Conservation (phyloP, 2,113 vertebrate species). For the Pomatostomus ruficeps region DNA sequence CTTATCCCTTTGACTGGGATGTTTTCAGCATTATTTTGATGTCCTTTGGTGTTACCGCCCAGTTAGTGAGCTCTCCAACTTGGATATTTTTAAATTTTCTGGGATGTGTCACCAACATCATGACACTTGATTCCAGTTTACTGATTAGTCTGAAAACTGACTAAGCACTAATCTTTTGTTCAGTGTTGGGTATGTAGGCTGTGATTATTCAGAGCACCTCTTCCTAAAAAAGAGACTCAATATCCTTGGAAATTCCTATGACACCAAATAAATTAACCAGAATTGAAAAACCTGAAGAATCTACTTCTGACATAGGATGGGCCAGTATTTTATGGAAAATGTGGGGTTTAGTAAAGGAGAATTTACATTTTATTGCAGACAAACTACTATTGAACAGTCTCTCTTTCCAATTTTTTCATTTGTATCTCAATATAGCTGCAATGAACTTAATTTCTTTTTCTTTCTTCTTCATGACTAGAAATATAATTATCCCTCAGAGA, state of each 20-base stretch:
- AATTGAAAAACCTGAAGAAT: not conserved
- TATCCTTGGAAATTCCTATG: not conserved
- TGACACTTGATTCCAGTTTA: not conserved
- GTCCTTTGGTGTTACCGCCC: not conserved
- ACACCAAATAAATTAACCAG: not conserved
- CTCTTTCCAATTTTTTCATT: not conserved
- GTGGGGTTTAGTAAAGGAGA: not conserved
- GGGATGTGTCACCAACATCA: not conserved
- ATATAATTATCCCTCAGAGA: constrained; percentile 8
- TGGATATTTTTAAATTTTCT: not conserved
- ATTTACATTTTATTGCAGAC: not conserved
- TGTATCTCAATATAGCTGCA: not conserved
- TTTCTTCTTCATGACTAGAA: not conserved
- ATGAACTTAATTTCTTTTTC: not conserved
- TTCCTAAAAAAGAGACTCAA: not conserved
- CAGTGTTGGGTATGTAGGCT: not conserved
- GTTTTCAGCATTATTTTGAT: not conserved
- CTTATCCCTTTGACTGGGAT: not conserved
- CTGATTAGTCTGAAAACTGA: not conserved
- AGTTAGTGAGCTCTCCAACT: not conserved
- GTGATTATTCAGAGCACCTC: not conserved
- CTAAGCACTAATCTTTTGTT: not conserved
- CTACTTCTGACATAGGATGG: not conserved
- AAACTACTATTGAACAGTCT: not conserved
- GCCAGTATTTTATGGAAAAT: not conserved